phyloP scores from a whole-genome alignment of 2,888 invertebrate genomes.

The Stenolophus ochropezus region DNA sequence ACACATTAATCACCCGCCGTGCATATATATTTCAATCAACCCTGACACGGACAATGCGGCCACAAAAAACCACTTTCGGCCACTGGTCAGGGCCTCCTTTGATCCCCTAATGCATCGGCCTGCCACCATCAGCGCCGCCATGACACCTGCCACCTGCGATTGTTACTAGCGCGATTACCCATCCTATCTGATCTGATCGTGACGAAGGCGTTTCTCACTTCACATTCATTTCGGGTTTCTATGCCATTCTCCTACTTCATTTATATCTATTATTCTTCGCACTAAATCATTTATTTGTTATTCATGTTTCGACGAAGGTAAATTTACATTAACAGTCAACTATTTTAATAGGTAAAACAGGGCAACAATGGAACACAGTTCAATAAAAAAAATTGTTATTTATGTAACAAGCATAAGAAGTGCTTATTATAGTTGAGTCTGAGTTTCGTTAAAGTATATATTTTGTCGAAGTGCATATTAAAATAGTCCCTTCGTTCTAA shows the following conservation, averaged over 20 bases:
- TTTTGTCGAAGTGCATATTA: no score
- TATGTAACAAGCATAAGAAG: no score
- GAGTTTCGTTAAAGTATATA: no score
- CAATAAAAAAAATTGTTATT: no score
- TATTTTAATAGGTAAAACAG: background rate
- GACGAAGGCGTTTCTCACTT: background rate
- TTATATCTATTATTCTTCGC: background rate
- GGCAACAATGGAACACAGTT: no score
- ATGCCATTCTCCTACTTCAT: background rate
- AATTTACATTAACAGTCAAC: background rate
- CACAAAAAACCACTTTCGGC: constrained; percentile 61
- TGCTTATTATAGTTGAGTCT: no score
- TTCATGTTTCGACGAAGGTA: background rate
- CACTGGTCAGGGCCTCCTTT: constrained; percentile 57
- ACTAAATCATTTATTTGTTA: background rate
- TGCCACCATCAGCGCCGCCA: constrained; percentile 46
- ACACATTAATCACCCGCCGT: constrained; percentile 56
- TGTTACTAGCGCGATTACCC: constrained; percentile 14
- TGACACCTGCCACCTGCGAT: constrained; percentile 38
- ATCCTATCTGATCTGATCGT: constrained; percentile 8
- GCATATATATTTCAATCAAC: constrained; percentile 60
- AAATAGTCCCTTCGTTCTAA: no score
- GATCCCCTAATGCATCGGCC: constrained; percentile 51
- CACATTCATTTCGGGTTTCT: background rate
- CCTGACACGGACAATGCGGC: constrained; percentile 57